These are phyloP conservation scores for Halocaridina rubra DNA, from an alignment of 2,888 invertebrate genomes.

Conservation along the genomic window DNA sequence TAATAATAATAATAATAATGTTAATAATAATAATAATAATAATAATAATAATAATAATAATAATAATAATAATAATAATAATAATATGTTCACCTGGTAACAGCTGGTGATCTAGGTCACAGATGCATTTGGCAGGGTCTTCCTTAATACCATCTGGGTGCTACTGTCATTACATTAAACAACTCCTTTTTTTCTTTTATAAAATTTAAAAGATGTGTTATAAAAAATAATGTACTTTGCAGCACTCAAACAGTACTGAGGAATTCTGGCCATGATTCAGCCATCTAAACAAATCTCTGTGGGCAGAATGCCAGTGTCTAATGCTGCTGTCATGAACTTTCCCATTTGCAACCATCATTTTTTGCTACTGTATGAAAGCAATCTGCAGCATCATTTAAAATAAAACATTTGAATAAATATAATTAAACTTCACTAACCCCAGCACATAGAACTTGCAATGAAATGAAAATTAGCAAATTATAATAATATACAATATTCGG, in stretches of 20 bases:
- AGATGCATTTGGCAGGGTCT: neutral
- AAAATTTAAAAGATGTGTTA: neutral
- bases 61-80: too few species aligned
- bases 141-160: neutral
- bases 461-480: neutral
- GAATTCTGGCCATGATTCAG: neutral
- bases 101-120: constrained; percentile 6
- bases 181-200: neutral
- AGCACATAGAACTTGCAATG: neutral
- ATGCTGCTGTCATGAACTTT: constrained; percentile 6
- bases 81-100: neutral
- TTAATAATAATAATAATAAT: neutral
- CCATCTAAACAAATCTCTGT: constrained; percentile 5
- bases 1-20: neutral
- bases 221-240: neutral
- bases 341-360: neutral
- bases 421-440: constrained; percentile 19
- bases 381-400: neutral
- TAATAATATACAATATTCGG: too few species aligned
- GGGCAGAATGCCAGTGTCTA: constrained; percentile 2
- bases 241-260: neutral
- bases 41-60: too few species aligned
- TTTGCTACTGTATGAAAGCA: constrained; percentile 16
- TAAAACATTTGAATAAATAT: neutral
- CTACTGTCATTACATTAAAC: neutral